These are phyloP conservation scores for Congeria kusceri DNA, from an alignment of 2,888 invertebrate species.

Conservation along the genomic window DNA sequence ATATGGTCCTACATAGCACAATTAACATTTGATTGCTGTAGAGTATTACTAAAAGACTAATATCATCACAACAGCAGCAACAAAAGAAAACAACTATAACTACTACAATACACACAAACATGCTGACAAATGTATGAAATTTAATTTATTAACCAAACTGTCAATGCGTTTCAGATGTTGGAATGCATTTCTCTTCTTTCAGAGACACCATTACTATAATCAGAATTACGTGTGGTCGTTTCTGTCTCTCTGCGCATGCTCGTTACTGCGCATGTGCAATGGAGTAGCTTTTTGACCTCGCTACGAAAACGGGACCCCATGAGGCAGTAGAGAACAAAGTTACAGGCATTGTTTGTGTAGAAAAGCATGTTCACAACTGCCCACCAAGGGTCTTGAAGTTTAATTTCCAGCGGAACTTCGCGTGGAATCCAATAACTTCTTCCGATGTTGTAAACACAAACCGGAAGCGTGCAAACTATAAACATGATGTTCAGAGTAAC, in stretches of 20 bases:
- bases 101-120: no score
- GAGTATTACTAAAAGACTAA: no score
- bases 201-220: no score
- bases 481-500: constrained; percentile 69
- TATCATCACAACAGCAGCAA: no score
- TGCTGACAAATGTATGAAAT: no score
- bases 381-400: constrained; percentile 47
- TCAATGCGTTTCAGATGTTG: no score
- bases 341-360: constrained; percentile 72
- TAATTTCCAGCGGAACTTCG: constrained; percentile 24
- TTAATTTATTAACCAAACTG: no score
- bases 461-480: constrained; percentile 48
- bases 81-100: no score
- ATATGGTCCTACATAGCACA: no score
- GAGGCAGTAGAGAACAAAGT: constrained; percentile 72
- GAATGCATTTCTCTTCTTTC: no score
- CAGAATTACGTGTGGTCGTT: no score
- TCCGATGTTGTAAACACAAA: constrained; percentile 50
- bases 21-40: no score
- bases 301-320: constrained; percentile 71
- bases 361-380: constrained; percentile 66
- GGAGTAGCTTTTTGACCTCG: constrained; percentile 44
- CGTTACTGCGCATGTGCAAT: not conserved
- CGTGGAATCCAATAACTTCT: constrained; percentile 46
- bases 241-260: constrained; percentile 27